Conservation (phyloP, 2,113 vertebrate species). For the Columba livia region DNA sequence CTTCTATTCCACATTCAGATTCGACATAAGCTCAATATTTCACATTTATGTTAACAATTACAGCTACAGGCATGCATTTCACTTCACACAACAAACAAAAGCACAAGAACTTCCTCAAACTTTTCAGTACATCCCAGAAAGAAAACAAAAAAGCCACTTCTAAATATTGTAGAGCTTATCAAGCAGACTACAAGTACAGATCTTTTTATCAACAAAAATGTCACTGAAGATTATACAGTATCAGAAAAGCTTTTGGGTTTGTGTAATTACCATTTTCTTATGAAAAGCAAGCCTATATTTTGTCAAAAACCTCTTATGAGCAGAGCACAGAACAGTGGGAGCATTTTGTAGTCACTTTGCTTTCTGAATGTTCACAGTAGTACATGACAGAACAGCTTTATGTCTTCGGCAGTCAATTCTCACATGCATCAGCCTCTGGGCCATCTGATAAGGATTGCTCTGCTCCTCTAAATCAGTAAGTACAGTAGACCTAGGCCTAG, state of each 20-base stretch:
- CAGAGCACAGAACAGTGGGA: background rate
- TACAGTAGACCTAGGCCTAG: background rate
- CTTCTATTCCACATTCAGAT: background rate
- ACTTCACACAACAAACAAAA: background rate
- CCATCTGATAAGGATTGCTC: constrained; percentile 23
- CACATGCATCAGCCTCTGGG: background rate
- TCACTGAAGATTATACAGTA: background rate
- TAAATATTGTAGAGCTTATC: background rate
- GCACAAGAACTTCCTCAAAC: background rate
- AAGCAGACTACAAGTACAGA: background rate
- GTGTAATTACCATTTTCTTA: background rate
- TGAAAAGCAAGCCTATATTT: background rate
- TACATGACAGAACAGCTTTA: background rate
- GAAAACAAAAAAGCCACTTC: background rate
- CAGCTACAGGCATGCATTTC: background rate
- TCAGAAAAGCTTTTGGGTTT: background rate
- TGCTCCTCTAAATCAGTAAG: background rate
- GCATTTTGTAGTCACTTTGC: background rate
- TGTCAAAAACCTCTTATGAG: background rate
- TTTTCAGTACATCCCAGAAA: background rate
- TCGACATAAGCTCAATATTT: background rate
- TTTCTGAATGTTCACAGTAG: background rate
- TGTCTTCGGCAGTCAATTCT: background rate
- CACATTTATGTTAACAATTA: background rate
- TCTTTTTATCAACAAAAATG: background rate